These are phyloP conservation scores for Excalfactoria chinensis DNA, from an alignment of 2,113 vertebrate species.

Conservation along the genomic window DNA sequence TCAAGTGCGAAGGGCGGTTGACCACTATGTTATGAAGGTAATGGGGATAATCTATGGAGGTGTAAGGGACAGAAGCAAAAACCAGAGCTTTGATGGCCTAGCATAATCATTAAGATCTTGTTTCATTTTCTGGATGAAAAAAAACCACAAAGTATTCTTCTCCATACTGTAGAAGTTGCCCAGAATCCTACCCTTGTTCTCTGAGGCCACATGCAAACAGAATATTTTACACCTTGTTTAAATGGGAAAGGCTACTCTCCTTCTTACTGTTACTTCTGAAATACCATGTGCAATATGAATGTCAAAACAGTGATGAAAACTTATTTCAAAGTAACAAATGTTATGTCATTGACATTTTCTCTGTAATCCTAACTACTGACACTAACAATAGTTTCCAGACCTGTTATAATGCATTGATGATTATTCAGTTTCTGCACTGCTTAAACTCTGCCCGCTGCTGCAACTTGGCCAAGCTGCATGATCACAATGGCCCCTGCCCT, in stretches of 20 bases:
- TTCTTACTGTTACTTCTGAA: background rate
- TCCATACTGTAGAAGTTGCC: background rate
- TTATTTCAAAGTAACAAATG: background rate
- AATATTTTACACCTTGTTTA: background rate
- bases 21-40: background rate
- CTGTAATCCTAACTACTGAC: background rate
- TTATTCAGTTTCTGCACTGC: background rate
- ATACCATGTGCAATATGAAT: accelerated
- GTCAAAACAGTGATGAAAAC: accelerated
- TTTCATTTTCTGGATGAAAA: background rate
- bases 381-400: background rate
- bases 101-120: background rate
- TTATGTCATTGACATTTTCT: background rate
- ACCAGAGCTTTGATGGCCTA: background rate
- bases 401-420: background rate
- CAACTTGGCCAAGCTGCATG: background rate
- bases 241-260: background rate
- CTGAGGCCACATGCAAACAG: background rate
- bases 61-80: background rate
- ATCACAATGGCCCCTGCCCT: background rate
- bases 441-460: background rate
- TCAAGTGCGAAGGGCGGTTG: background rate
- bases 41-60: background rate
- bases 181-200: background rate
- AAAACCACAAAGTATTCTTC: background rate